Percentiles rank a stretch among this genome's conserved stretches.
These are phyloP conservation scores for Toxotes lorentzi DNA, from an alignment of 2,797 vertebrate genomes.

Conservation along the genomic window DNA sequence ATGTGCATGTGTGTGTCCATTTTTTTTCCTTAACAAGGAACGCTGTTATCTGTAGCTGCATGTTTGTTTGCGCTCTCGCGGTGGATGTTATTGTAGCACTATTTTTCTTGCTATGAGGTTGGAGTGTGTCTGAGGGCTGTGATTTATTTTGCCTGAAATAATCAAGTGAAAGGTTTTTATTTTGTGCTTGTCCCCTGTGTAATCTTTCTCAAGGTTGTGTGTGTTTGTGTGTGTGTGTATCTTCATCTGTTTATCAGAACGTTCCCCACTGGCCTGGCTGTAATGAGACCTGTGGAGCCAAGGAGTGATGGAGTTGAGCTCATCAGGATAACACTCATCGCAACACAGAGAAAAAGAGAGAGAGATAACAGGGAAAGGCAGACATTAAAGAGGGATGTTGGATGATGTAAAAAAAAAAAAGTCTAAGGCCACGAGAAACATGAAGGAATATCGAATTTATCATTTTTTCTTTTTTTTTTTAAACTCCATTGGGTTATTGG, in stretches of 20 bases:
- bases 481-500: not conserved
- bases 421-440: not conserved
- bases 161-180: conserved; percentile 77
- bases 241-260: conserved; percentile 78
- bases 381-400: not conserved
- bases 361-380: not conserved
- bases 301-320: conserved; percentile 73
- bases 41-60: conserved; percentile 53
- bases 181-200: conserved; percentile 64
- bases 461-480: not conserved
- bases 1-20: conserved; percentile 41
- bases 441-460: not conserved
- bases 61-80: conserved; percentile 30
- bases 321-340: conserved; percentile 55
- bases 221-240: conserved; percentile 42
- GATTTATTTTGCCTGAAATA: conserved; percentile 79
- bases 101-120: conserved; percentile 50
- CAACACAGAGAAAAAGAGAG: conserved; percentile 4
- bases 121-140: conserved; percentile 54
- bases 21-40: conserved; percentile 61
- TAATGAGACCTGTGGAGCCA: conserved; percentile 79
- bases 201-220: conserved; percentile 75
- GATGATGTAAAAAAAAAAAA: not conserved
- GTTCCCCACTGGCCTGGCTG: conserved; percentile 63
- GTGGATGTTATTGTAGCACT: conserved; percentile 46